Conservation (phyloP, 2,888 invertebrate species). For the Chalcis sispes region DNA sequence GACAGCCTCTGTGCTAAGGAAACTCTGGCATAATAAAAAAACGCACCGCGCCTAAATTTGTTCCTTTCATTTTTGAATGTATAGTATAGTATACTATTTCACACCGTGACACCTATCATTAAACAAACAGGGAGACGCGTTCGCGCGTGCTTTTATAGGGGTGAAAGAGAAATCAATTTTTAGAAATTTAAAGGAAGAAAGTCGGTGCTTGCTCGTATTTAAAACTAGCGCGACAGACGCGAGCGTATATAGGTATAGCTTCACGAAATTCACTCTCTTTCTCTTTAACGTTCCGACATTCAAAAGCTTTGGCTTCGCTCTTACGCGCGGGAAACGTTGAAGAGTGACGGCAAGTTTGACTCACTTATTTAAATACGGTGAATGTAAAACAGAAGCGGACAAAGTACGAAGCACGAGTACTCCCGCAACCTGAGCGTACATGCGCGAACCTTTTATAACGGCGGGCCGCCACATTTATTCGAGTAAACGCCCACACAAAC, state of each 20-base stretch:
- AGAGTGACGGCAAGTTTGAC: not conserved
- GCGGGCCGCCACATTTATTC: too few species aligned
- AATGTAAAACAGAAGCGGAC: not conserved
- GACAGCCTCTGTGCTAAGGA: too few species aligned
- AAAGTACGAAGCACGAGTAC: too few species aligned
- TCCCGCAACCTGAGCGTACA: too few species aligned
- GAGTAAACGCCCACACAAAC: too few species aligned
- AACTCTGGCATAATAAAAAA: too few species aligned
- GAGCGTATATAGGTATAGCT: too few species aligned
- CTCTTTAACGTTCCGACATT: too few species aligned
- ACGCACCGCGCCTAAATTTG: too few species aligned
- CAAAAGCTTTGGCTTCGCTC: not conserved
- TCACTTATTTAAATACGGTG: conserved; percentile 9
- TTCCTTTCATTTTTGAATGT: not conserved
- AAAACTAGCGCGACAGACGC: conserved; percentile 6
- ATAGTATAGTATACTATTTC: not conserved
- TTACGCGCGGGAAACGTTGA: not conserved
- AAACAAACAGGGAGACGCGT: not conserved
- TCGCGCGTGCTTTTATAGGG: not conserved
- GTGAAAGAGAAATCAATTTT: conserved; percentile 1
- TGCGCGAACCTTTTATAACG: not conserved
- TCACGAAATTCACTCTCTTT: too few species aligned
- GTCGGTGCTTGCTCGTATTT: not conserved
- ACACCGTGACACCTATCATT: not conserved
- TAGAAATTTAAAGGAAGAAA: conserved; percentile 4